A percentile compares a stretch with the other conserved stretches of the same genome.
phyloP scores from a whole-genome alignment of 2,888 invertebrate genomes.

The Omphaloscelis lunosa region DNA sequence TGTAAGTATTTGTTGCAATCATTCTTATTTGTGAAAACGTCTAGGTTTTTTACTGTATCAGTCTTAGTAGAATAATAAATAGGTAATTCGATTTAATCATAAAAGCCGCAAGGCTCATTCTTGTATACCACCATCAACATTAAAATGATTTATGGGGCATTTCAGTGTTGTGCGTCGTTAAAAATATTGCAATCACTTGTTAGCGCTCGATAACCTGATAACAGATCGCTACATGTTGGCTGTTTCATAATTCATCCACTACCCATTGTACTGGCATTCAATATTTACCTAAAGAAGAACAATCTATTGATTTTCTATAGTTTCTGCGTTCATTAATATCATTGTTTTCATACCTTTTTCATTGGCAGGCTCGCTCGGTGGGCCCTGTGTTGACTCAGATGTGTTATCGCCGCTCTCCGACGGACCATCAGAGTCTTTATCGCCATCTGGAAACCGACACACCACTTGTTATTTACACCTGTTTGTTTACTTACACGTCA shows the following conservation, averaged over 20 bases:
- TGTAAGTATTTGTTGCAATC: conserved; percentile 7
- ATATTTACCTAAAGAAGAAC: conserved; percentile 24
- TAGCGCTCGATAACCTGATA: conserved; percentile 67
- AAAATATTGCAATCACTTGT: conserved; percentile 64
- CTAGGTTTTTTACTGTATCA: not conserved
- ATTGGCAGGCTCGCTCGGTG: conserved; percentile 86
- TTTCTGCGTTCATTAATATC: conserved; percentile 20
- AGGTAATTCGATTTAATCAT: not conserved
- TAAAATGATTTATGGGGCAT: conserved; percentile 28
- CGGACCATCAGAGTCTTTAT: conserved; percentile 89
- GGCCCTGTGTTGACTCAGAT: conserved; percentile 87
- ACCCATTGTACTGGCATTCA: conserved; percentile 18
- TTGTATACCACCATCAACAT: conserved; percentile 30
- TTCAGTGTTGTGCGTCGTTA: conserved; percentile 51
- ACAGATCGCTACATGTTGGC: conserved; percentile 50
- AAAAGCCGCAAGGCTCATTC: not conserved
- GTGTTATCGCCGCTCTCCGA: conserved; percentile 90
- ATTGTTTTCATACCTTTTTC: conserved; percentile 84
- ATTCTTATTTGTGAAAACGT: conserved; percentile 4
- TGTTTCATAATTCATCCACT: conserved; percentile 50
- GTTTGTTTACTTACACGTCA: conserved; percentile 71
- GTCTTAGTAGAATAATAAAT: not conserved
- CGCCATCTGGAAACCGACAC: conserved; percentile 85
- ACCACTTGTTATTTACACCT: conserved; percentile 69
- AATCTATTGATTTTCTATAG: conserved; percentile 21